Evolutionary conservation across 2,797 vertebrate species (phyloP).

Genomic region (Martes flavigula): DNA sequence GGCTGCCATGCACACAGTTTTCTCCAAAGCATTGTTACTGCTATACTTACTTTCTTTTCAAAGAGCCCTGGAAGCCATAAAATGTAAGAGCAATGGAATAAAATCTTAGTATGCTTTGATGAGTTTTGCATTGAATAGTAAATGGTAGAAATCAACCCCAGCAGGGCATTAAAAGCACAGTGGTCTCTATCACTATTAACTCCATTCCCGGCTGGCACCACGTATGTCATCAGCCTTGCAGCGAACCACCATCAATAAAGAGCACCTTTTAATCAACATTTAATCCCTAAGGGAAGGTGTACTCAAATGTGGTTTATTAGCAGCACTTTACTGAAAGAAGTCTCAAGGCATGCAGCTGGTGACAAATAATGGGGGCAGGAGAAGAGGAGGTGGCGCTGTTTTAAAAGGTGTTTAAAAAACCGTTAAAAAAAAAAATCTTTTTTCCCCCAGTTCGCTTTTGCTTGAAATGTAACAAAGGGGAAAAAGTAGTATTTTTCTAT

Average conservation of each 20-base stretch:
- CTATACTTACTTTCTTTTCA: conserved; percentile 83
- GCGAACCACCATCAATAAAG: neutral
- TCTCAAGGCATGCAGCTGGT: neutral
- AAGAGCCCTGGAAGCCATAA: conserved; percentile 82
- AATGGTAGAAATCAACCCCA: conserved; percentile 48
- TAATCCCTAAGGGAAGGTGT: neutral
- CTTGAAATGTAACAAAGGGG: conserved; percentile 19
- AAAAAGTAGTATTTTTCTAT: neutral
- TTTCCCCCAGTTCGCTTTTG: neutral
- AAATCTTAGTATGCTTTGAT: conserved; percentile 80
- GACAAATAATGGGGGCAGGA: neutral
- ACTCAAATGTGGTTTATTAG: neutral
- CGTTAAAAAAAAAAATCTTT: neutral
- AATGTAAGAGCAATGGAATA: conserved; percentile 76
- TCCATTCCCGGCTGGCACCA: neutral
- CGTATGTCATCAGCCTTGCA: neutral
- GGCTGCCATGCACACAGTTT: conserved; percentile 70
- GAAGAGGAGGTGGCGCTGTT: neutral
- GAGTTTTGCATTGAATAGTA: conserved; percentile 68
- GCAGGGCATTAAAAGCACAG: conserved; percentile 17
- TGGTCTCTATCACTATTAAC: neutral
- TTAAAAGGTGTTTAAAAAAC: neutral
- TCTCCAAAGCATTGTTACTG: conserved; percentile 45
- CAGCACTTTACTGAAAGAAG: neutral
- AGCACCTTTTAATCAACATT: conserved; percentile 5